Evolutionary conservation across 2,113 vertebrate species (phyloP), one percentile per base, ranked within the genome.

Genomic region (Actinemys pallida): DNA sequence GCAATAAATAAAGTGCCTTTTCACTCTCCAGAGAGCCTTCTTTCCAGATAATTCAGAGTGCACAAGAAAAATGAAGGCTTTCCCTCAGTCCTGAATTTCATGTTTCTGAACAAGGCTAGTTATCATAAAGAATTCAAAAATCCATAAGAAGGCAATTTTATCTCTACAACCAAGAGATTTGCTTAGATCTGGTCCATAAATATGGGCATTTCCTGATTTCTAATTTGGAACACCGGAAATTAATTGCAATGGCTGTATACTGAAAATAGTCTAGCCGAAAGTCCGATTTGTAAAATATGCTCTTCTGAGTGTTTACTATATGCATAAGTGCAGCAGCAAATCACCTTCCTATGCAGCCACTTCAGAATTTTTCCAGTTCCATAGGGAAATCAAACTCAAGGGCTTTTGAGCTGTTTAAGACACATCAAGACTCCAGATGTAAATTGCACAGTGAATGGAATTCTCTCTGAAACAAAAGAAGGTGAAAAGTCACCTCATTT

Each of bases 11-110:
- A 86, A 95, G 89, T 84, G 86, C 56, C 42, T 59, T 89, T 89
- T 93, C 89, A n/a, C 9, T 84, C 56, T 95, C 45, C 3, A 39
- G 49, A 94, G 75, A 85, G 19, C 6, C 62, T 87, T 87, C 17
- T 93, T 91, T 87, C 52, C 69, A 87, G 65, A 79, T 83, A 54
- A 7, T 83, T 84, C 50, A n/a, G 62, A 72, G 50, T 72, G 62
- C 14, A 89, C 49, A 89, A 87, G 85, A 87, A 93, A 93, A 87
- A 88, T 87, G 45, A 82, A 87, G 10, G 56, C 7, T 79, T 89
- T 93, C 52, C 92, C 84, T 65, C 39, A 89, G 45, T 90, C 57
- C 22, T 78, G 10, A 87, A 88, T 84, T 82, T 93, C 92, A 91
- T 79, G 54, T 53, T 87, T n/a, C 35, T 91, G 27, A 91, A 94